Percentiles rank a stretch among this genome's conserved stretches.
Evolutionary conservation across 1,140 invertebrate species (phyloP).

Genomic region (Ericerus pela): DNA sequence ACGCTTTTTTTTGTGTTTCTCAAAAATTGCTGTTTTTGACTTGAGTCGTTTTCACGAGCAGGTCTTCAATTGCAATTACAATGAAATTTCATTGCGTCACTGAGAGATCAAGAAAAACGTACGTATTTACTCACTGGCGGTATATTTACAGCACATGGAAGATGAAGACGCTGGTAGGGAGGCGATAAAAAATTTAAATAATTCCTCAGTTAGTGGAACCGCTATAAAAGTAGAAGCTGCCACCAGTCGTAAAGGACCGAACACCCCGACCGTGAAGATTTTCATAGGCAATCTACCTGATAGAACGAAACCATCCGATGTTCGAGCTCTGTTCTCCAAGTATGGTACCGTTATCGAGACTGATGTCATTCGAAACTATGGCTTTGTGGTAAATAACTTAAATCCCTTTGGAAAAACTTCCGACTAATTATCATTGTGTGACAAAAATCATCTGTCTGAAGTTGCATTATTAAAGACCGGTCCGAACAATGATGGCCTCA

Average conservation of each 20-base stretch:
- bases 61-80: too few relatives aligned
- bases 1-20: too few relatives aligned
- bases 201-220: conserved; percentile 67
- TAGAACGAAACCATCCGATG: conserved; percentile 72
- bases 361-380: conserved; percentile 82
- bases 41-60: too few relatives aligned
- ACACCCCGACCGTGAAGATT: conserved; percentile 73
- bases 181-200: conserved; percentile 83
- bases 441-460: too few relatives aligned
- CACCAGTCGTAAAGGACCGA: conserved; percentile 65
- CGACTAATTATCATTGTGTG: too few relatives aligned
- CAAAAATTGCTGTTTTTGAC: too few relatives aligned
- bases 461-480: too few relatives aligned
- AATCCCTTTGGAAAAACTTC: too few relatives aligned
- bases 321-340: conserved; percentile 70
- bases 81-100: too few relatives aligned
- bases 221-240: conserved; percentile 83
- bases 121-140: conserved; percentile 16
- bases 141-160: conserved; percentile 69
- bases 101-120: too few relatives aligned
- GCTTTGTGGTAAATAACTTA: conserved; percentile 57
- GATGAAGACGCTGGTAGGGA: conserved; percentile 77
- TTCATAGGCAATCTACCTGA: conserved; percentile 81
- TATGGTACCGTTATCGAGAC: conserved; percentile 78
- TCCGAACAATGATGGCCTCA: too few relatives aligned